Percentiles rank a stretch among this genome's conserved stretches.
These are phyloP conservation scores for Scaptomyza caliginosa DNA, from an alignment of 2,888 invertebrate species.

Conservation along the genomic window DNA sequence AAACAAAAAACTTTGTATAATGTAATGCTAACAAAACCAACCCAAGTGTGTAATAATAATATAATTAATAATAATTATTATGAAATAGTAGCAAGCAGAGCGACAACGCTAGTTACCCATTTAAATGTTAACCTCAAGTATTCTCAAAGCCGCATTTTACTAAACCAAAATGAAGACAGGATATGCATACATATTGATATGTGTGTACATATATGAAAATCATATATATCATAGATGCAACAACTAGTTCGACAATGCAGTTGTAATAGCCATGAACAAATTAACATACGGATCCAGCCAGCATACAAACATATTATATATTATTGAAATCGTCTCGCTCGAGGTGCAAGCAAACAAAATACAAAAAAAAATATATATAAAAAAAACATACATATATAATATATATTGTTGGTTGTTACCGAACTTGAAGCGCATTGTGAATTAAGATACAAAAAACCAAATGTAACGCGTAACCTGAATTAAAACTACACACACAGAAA, in stretches of 20 bases:
- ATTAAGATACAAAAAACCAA: constrained; percentile 41
- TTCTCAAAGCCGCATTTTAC: constrained; percentile 75
- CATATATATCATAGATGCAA: constrained; percentile 21
- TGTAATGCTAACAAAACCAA: constrained; percentile 57
- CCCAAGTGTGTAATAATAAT: constrained; percentile 49
- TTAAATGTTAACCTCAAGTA: constrained; percentile 76
- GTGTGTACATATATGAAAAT: neutral
- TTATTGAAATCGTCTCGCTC: constrained; percentile 36
- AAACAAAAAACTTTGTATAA: constrained; percentile 46
- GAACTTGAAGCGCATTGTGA: constrained; percentile 51
- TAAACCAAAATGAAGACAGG: constrained; percentile 51
- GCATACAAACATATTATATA: constrained; percentile 28
- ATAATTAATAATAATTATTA: constrained; percentile 51
- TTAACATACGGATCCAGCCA: constrained; percentile 58
- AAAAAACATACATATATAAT: too few species aligned
- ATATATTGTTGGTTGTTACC: constrained; percentile 53
- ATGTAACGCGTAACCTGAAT: constrained; percentile 69
- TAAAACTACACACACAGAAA: constrained; percentile 42
- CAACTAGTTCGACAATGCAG: constrained; percentile 28
- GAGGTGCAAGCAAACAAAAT: constrained; percentile 52
- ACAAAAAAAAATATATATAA: constrained; percentile 32
- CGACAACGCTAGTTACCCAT: constrained; percentile 58
- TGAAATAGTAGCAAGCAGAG: constrained; percentile 64
- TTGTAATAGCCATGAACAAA: constrained; percentile 32
- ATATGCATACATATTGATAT: constrained; percentile 10